A percentile compares a stretch with the other conserved stretches of the same genome.
Conservation (phyloP, 2,113 vertebrate genomes). For the Beaufortia kweichowensis region DNA sequence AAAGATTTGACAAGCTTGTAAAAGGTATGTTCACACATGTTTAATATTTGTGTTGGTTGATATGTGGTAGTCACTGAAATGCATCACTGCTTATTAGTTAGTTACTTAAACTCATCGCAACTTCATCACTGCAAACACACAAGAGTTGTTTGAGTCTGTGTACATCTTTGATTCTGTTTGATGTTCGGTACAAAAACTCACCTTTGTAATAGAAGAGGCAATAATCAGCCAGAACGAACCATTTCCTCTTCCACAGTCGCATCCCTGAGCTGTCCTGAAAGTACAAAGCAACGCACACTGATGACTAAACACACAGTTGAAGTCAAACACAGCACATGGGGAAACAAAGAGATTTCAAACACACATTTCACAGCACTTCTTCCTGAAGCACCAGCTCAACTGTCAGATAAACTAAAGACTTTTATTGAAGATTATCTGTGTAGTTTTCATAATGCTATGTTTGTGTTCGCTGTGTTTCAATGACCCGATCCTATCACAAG, state of each 20-base stretch:
- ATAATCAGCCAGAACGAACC: conserved; percentile 94
- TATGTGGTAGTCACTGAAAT: no score
- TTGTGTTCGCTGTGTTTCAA: no score
- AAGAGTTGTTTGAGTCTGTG: not conserved
- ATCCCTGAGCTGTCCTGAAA: conserved; percentile 95
- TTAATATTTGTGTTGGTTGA: no score
- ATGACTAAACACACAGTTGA: not conserved
- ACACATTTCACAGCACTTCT: not conserved
- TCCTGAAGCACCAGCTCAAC: not conserved
- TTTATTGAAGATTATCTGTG: not conserved
- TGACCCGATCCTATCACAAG: no score
- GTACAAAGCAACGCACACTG: conserved; percentile 38
- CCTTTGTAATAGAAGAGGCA: conserved; percentile 99
- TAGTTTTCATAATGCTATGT: not conserved
- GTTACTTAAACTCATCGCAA: not conserved
- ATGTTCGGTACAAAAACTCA: conserved; percentile 67
- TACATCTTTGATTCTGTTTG: not conserved
- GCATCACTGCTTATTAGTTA: no score
- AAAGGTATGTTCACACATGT: no score
- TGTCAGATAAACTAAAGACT: conserved; percentile 3
- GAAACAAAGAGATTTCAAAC: not conserved
- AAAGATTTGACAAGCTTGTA: no score
- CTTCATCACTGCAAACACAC: not conserved
- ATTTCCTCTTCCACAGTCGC: conserved; percentile 93
- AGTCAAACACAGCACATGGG: not conserved